Evolutionary conservation across 2,113 vertebrate genomes (phyloP).

Genomic region (Vulpes vulpes): DNA sequence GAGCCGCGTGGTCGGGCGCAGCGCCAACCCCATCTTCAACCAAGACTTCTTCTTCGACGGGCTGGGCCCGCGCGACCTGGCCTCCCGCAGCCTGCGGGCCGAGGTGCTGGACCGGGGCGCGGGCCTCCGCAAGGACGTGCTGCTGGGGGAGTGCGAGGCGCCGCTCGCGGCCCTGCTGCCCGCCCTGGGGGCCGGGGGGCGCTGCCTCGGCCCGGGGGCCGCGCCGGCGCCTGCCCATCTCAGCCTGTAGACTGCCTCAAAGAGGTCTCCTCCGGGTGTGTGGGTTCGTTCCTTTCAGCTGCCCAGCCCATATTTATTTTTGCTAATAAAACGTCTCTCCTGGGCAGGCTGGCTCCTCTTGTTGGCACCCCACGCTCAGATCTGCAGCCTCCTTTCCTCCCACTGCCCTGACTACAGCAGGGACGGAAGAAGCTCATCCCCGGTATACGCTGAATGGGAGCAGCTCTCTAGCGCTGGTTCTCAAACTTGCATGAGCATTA

Average conservation of each 20-base stretch:
- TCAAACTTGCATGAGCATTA: not conserved
- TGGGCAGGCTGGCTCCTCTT: no score
- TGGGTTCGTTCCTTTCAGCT: not conserved
- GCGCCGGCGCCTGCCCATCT: conserved; percentile 44
- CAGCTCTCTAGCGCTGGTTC: not conserved
- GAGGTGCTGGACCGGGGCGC: conserved; percentile 83
- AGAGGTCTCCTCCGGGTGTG: not conserved
- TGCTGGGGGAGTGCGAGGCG: conserved; percentile 80
- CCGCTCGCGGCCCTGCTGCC: conserved; percentile 78
- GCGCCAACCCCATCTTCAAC: conserved; percentile 86
- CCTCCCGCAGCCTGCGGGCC: conserved; percentile 66
- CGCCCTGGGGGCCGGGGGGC: not conserved
- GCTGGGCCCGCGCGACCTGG: conserved; percentile 67
- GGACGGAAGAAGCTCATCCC: not conserved
- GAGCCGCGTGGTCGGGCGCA: conserved; percentile 81
- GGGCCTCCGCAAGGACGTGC: conserved; percentile 75
- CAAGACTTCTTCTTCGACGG: conserved; percentile 88
- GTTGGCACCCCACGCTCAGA: not conserved
- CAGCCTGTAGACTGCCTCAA: conserved; percentile 23
- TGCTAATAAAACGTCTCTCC: conserved; percentile 71
- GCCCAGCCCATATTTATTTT: conserved; percentile 63
- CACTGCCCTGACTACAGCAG: not conserved
- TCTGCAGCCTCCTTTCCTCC: not conserved
- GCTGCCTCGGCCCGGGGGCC: not conserved
- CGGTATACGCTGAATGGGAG: not conserved